Evolutionary conservation across 2,113 vertebrate genomes (phyloP).

Genomic region (Nothobranchius furzeri): DNA sequence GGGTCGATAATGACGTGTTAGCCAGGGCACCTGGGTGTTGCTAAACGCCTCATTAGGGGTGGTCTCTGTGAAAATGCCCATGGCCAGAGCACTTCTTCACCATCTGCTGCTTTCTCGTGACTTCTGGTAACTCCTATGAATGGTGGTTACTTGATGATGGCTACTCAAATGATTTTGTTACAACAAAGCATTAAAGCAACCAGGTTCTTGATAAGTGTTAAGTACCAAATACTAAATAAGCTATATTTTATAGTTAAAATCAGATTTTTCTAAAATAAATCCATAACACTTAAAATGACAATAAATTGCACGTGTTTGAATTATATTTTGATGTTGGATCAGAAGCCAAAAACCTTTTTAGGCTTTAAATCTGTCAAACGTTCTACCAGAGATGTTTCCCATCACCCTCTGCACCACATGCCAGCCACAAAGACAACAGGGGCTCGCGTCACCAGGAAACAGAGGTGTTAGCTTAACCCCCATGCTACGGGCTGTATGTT

Average conservation of each 20-base stretch:
- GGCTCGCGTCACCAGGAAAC: constrained; percentile 60
- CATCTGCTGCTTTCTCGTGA: constrained; percentile 53
- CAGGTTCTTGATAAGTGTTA: background rate
- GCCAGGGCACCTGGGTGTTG: constrained; percentile 62
- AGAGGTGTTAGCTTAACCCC: constrained; percentile 66
- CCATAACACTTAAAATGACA: background rate
- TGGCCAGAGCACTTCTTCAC: constrained; percentile 40
- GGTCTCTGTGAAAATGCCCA: constrained; percentile 60
- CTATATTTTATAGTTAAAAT: background rate
- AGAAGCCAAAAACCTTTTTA: constrained; percentile 17
- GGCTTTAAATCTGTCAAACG: constrained; percentile 62
- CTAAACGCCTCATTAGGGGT: constrained; percentile 72
- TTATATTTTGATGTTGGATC: constrained; percentile 23
- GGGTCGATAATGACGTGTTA: constrained; percentile 61
- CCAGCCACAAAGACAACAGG: constrained; percentile 68
- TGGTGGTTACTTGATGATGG: constrained; percentile 12
- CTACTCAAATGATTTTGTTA: background rate
- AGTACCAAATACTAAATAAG: background rate
- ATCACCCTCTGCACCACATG: constrained; percentile 49
- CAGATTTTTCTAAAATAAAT: constrained; percentile 10
- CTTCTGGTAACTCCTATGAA: constrained; percentile 20
- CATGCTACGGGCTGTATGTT: constrained; percentile 54
- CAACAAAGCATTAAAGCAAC: background rate
- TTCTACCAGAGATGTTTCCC: constrained; percentile 56
- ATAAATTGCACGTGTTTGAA: background rate